These are phyloP conservation scores for Drosophila bipectinata DNA, from an alignment of 1,140 invertebrate species.

Conservation along the genomic window DNA sequence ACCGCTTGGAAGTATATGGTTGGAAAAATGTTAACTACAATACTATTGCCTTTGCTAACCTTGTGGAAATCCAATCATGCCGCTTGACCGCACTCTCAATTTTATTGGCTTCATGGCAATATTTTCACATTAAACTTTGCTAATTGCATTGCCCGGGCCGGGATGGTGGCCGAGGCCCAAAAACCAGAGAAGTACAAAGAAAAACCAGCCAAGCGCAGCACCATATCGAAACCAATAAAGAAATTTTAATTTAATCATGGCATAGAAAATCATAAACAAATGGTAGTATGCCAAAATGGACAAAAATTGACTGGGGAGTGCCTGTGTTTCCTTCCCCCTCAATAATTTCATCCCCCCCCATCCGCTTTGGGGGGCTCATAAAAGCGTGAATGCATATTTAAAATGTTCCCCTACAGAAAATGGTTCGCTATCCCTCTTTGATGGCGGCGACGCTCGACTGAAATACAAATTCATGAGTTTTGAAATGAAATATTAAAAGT, in stretches of 20 bases:
- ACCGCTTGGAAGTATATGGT: constrained; percentile 3
- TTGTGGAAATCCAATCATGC: constrained; percentile 38
- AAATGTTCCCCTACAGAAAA: constrained; percentile 34
- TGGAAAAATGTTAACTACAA: constrained; percentile 29
- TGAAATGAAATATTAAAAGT: constrained; percentile 76
- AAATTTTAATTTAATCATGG: constrained; percentile 78
- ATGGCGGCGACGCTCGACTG: constrained; percentile 10
- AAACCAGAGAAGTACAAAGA: constrained; percentile 15
- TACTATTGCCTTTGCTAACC: constrained; percentile 23
- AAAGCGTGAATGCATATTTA: constrained; percentile 71
- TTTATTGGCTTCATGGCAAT: constrained; percentile 48
- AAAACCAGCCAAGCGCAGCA: constrained; percentile 55
- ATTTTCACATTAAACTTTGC: constrained; percentile 56
- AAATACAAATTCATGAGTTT: constrained; percentile 77
- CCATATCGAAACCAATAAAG: constrained; percentile 61
- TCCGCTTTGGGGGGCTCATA: constrained; percentile 16
- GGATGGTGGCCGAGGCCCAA: constrained; percentile 4
- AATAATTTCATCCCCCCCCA: background rate
- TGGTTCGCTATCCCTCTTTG: constrained; percentile 22
- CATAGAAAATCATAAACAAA: constrained; percentile 60
- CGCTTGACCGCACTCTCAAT: constrained; percentile 48
- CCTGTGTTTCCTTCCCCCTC: background rate
- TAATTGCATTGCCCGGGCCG: constrained; percentile 42
- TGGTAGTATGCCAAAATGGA: constrained; percentile 46
- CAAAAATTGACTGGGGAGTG: constrained; percentile 43